Conservation (phyloP, 2,797 vertebrate species). For the Vultur gryphus region DNA sequence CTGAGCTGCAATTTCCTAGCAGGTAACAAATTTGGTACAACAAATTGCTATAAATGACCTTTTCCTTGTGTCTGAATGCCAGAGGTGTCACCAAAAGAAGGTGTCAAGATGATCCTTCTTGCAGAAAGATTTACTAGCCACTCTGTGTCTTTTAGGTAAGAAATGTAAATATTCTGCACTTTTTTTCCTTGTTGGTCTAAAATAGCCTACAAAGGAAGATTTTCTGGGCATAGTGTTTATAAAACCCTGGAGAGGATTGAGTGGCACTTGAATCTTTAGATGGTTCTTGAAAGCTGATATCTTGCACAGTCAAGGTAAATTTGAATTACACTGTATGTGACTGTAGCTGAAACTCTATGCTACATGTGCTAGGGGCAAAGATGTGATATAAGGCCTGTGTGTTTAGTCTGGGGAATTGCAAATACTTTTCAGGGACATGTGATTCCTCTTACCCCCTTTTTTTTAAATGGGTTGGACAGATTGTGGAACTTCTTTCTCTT, state of each 20-base stretch:
- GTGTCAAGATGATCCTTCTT: neutral
- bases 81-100: neutral
- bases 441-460: neutral
- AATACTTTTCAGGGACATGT: neutral
- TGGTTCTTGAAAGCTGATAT: neutral
- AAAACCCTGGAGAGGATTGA: neutral
- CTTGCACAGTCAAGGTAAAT: neutral
- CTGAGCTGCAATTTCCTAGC: neutral
- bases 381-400: neutral
- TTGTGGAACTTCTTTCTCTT: neutral
- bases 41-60: neutral
- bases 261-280: neutral
- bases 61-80: neutral
- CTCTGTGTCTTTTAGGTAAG: neutral
- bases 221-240: neutral
- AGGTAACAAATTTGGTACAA: neutral
- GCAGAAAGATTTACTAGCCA: neutral
- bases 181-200: neutral
- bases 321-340: neutral
- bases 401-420: neutral
- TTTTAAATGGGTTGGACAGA: neutral
- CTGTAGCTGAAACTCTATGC: neutral
- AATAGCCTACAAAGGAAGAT: neutral
- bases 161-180: neutral
- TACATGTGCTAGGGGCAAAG: neutral